Base-by-base conservation (phyloP, 2,113 vertebrate species). In the Epinephelus cyanopodus region DNA sequence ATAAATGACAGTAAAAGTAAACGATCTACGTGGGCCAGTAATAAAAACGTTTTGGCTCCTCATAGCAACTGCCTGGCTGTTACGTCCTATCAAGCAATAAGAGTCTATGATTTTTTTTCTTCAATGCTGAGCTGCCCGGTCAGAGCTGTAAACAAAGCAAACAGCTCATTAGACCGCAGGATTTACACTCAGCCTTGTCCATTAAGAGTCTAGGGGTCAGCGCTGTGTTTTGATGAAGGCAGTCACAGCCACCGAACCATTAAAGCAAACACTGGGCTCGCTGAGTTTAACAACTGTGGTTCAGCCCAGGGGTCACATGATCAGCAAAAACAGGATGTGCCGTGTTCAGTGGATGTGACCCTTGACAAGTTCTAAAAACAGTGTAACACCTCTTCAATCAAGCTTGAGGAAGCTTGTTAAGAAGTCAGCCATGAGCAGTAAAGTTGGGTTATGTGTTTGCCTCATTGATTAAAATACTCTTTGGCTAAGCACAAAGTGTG, bases 151-250 rank as follows among this genome's bases (percentile, higher is more conserved):
- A 21, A 76, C 61, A 65, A 56, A 76, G 37, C 50, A 45, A 45
- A 29, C 74, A 65, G 61, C 61, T 65, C 61, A 76, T 76, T 76
- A 65, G 61, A 18, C 12, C 2, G 5, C 23, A 0, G 52, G 61
- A 47, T 77, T 66, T 57, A 66, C 23, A n/a, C 62, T 33, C 62
- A n/a, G 23, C 50, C 37, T 39, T 2, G 37, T 77, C 62, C 52
- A 45, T 29, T 65, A 45, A 29, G 61, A 45, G 73, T 56, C 15
- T 37, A 0, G 23, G 12, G 37, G 74, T 56, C 74, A 65, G 33
- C 9, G 21, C 21, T 27, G 48, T 42, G 48, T 48, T 64, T 42
- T 54, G n/a, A 64, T 9, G 21, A 54, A 63, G 47, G 58, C 47
- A 18, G 45, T 62, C 57, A 1, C 25, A 52, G 33, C 60, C 33